These are phyloP conservation scores for Enhydra lutris DNA, from an alignment of 2,113 vertebrate genomes.

Conservation along the genomic window DNA sequence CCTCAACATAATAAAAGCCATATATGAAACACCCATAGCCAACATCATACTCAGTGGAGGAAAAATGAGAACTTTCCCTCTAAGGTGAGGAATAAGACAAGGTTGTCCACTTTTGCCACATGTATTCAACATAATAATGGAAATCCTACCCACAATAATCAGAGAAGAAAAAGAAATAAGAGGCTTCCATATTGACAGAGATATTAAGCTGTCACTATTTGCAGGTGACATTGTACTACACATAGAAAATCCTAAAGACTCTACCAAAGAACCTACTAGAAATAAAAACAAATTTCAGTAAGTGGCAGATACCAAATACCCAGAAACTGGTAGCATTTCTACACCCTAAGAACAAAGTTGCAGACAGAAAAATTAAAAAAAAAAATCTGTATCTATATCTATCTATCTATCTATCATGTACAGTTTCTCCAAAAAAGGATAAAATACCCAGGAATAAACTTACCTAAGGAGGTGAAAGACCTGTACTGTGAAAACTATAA, in stretches of 20 bases:
- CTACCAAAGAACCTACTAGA: not conserved
- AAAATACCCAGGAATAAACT: not conserved
- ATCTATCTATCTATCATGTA: not conserved
- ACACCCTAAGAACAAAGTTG: not conserved
- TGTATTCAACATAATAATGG: not conserved
- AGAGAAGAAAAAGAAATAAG: not conserved
- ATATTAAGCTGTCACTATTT: not conserved
- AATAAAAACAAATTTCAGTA: not conserved
- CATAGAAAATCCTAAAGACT: not conserved
- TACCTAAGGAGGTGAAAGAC: not conserved
- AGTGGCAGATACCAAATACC: not conserved
- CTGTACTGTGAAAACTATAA: not conserved
- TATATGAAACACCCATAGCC: not conserved
- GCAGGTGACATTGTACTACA: not conserved
- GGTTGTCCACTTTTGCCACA: not conserved
- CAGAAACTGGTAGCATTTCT: not conserved
- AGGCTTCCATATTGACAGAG: not conserved
- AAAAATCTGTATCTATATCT: not conserved
- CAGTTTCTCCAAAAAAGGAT: not conserved
- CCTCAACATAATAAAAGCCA: not conserved
- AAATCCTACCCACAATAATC: not conserved
- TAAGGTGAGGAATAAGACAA: not conserved
- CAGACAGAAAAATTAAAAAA: not conserved
- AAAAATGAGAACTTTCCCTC: not conserved
- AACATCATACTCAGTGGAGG: not conserved